Evolutionary conservation across 1,140 invertebrate species (phyloP).

Genomic region (Homarus americanus): DNA sequence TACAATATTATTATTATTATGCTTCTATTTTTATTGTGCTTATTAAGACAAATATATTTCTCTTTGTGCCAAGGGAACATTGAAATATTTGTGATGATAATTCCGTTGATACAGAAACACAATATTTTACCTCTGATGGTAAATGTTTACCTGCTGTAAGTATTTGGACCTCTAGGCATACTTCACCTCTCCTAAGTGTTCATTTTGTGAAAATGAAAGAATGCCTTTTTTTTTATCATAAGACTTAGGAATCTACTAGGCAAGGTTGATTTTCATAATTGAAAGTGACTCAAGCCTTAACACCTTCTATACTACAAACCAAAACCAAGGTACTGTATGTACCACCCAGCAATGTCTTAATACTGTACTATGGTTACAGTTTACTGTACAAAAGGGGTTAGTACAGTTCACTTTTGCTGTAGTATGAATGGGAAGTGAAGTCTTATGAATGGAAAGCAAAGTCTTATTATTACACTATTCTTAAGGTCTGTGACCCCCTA

Average conservation of each 20-base stretch:
- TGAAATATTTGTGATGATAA: slow-evolving; percentile 38
- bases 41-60: slow-evolving; percentile 44
- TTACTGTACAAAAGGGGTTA: too few relatives aligned
- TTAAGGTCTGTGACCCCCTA: slow-evolving; percentile 25
- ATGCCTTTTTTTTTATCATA: slow-evolving; percentile 14
- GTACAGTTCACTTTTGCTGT: slow-evolving; percentile 10
- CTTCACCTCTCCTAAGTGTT: slow-evolving; percentile 4
- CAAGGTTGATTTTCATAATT: slow-evolving; percentile 24
- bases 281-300: neutral
- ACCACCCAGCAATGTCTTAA: too few relatives aligned
- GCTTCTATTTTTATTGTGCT: slow-evolving; percentile 40
- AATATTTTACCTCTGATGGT: slow-evolving; percentile 7
- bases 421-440: slow-evolving; percentile 33
- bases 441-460: neutral
- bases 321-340: too few relatives aligned
- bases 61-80: slow-evolving; percentile 62
- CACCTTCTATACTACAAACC: too few relatives aligned
- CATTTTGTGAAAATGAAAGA: neutral
- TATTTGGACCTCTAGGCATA: slow-evolving; percentile 17
- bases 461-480: slow-evolving; percentile 27
- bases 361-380: too few relatives aligned
- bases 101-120: slow-evolving; percentile 41
- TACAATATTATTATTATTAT: slow-evolving; percentile 30
- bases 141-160: slow-evolving; percentile 7
- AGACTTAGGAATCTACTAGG: neutral